Conservation (phyloP, 2,797 vertebrate species). For the Pteropus rufus region DNA sequence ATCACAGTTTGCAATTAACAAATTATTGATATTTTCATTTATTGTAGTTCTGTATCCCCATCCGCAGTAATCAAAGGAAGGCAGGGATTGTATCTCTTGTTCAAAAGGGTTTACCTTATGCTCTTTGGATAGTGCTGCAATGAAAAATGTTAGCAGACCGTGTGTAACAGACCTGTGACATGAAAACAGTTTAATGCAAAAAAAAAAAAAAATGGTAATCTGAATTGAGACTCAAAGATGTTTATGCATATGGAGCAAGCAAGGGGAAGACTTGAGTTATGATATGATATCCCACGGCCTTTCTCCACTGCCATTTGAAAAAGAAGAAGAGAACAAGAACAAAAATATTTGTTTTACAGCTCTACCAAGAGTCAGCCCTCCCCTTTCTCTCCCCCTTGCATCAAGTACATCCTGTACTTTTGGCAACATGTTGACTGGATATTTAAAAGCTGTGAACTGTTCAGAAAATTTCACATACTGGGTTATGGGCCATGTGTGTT, state of each 20-base stretch:
- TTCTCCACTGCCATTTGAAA: slow-evolving; percentile 80
- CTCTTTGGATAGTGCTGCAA: neutral
- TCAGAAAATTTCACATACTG: slow-evolving; percentile 88
- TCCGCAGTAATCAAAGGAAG: neutral
- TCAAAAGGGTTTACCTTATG: neutral
- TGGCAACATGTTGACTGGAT: slow-evolving; percentile 89
- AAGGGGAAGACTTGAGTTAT: slow-evolving; percentile 45
- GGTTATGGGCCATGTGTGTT: slow-evolving; percentile 94
- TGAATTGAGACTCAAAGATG: slow-evolving; percentile 48
- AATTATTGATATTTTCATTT: neutral
- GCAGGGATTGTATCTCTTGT: neutral
- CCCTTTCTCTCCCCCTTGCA: slow-evolving; percentile 77
- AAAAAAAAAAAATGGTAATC: slow-evolving; percentile 69
- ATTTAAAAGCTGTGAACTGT: slow-evolving; percentile 88
- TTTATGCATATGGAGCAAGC: slow-evolving; percentile 17
- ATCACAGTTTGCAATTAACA: neutral
- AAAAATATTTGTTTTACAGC: slow-evolving; percentile 89
- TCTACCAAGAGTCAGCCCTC: slow-evolving; percentile 85
- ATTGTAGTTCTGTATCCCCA: neutral
- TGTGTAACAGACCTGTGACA: neutral
- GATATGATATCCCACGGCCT: slow-evolving; percentile 73
- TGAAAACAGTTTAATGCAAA: neutral
- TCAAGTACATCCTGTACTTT: slow-evolving; percentile 91
- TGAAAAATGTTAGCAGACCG: neutral
- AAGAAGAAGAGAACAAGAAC: slow-evolving; percentile 81